Conservation (phyloP, 2,797 vertebrate genomes). For the Acipenser oxyrinchus region DNA sequence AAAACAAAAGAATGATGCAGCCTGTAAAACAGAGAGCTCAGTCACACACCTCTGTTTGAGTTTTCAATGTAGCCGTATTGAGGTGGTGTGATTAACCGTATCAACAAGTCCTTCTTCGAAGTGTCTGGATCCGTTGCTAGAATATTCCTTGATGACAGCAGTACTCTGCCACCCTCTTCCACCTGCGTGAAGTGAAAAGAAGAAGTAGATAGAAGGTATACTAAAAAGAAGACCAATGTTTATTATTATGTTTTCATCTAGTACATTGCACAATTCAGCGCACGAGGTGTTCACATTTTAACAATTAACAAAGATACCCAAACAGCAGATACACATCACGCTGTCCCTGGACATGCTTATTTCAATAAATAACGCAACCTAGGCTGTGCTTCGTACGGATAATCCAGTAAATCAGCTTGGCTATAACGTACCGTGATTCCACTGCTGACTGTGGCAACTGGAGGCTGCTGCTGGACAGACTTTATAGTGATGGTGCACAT, state of each 20-base stretch:
- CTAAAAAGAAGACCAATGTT: neutral
- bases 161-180: conserved; percentile 77
- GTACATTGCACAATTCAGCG: neutral
- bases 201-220: neutral
- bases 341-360: too few species aligned
- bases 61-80: conserved; percentile 84
- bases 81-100: conserved; percentile 69
- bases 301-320: neutral
- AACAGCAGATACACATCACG: too few species aligned
- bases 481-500: conserved; percentile 83
- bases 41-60: conserved; percentile 62
- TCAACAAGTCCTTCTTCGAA: conserved; percentile 57
- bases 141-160: conserved; percentile 73
- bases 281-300: neutral
- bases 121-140: conserved; percentile 61
- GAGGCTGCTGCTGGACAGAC: conserved; percentile 45
- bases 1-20: too few species aligned
- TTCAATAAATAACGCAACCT: too few species aligned
- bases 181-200: conserved; percentile 54
- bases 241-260: neutral
- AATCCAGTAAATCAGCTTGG: neutral
- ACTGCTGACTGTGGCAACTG: conserved; percentile 53
- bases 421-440: conserved; percentile 52
- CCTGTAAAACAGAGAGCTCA: too few species aligned
- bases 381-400: neutral